phyloP scores from a whole-genome alignment of 2,888 invertebrate species.

The Biston stratarius region DNA sequence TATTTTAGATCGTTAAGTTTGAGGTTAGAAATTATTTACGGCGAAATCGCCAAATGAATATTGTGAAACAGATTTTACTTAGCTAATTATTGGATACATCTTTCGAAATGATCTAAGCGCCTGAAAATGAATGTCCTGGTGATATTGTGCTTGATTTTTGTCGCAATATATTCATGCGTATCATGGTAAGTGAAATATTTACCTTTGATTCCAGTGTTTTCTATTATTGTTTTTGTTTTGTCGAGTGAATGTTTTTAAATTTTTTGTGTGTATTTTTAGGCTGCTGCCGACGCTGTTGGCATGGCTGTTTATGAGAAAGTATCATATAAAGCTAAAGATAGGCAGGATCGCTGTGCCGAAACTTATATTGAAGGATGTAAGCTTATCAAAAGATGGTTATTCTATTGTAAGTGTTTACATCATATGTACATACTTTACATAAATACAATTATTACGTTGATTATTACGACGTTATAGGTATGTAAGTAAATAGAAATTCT shows the following conservation, averaged over 20 bases:
- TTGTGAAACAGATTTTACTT: conserved; percentile 36
- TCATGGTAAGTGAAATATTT: conserved; percentile 82
- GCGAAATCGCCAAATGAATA: neutral
- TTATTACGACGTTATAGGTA: too few relatives aligned
- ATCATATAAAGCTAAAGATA: conserved; percentile 92
- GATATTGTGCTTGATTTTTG: conserved; percentile 69
- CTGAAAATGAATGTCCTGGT: conserved; percentile 72
- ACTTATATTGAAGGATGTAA: conserved; percentile 92
- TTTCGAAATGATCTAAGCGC: conserved; percentile 55
- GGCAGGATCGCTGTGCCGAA: conserved; percentile 94
- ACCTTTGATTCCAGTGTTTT: conserved; percentile 55
- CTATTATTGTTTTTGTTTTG: conserved; percentile 67
- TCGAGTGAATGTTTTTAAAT: conserved; percentile 52
- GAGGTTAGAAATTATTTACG: conserved; percentile 18
- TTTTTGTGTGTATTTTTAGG: conserved; percentile 82
- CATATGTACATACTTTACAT: neutral
- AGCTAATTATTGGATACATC: conserved; percentile 43
- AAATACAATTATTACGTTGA: neutral
- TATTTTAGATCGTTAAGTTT: neutral
- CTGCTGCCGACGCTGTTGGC: conserved; percentile 91
- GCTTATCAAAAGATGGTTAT: conserved; percentile 92
- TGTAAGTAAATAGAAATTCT: too few relatives aligned
- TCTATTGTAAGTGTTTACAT: conserved; percentile 87
- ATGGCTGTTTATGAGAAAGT: conserved; percentile 93
- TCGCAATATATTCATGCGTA: conserved; percentile 86